Conservation (phyloP, 2,113 vertebrate genomes). For the Dolichallabes microphthalmus region DNA sequence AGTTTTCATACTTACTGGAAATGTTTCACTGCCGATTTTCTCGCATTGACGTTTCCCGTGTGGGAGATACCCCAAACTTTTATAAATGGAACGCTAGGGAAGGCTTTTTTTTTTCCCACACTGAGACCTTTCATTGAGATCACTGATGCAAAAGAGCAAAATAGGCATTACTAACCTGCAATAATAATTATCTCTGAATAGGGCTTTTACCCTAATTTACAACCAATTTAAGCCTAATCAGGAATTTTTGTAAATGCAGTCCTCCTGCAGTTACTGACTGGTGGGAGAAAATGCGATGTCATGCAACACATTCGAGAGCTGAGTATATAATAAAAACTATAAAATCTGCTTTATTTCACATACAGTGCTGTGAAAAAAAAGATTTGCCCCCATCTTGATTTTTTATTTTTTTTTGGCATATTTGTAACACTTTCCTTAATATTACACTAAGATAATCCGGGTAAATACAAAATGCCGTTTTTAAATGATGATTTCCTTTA, state of each 20-base stretch:
- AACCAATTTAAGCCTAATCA: slow-evolving; percentile 13
- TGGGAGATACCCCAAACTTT: neutral
- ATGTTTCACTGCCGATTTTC: neutral
- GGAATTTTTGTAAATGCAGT: neutral
- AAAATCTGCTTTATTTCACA: neutral
- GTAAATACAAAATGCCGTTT: too few relatives aligned
- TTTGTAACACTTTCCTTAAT: too few relatives aligned
- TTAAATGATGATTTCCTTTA: too few relatives aligned
- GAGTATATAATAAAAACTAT: neutral
- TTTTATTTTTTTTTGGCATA: too few relatives aligned
- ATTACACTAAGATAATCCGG: too few relatives aligned
- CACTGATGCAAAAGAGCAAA: neutral
- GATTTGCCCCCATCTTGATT: too few relatives aligned
- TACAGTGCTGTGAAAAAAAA: neutral
- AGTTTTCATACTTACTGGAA: neutral
- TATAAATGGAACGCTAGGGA: neutral
- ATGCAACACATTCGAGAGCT: neutral
- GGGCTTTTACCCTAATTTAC: slow-evolving; percentile 23
- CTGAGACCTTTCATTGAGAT: neutral
- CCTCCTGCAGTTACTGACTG: neutral
- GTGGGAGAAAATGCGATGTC: neutral
- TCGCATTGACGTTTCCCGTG: neutral
- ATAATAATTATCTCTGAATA: slow-evolving; percentile 10
- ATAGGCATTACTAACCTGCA: slow-evolving; percentile 22
- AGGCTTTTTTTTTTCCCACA: neutral